Conservation (phyloP, 2,113 vertebrate genomes). For the Girardinichthys multiradiatus region DNA sequence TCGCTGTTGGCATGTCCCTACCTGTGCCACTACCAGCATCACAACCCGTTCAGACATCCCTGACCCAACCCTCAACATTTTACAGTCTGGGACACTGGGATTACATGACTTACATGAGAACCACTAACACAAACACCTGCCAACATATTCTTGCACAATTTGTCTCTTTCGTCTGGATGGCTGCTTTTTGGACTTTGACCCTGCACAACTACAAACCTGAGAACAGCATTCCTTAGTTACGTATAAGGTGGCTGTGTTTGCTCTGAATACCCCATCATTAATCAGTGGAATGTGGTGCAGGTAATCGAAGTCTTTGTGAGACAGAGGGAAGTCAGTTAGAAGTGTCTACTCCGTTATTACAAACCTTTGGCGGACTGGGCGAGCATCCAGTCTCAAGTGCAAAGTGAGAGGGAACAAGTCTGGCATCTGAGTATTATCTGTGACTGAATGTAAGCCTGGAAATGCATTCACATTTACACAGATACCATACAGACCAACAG, state of each 20-base stretch:
- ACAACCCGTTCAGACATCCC: constrained; percentile 65
- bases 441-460: neutral
- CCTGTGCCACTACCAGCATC: constrained; percentile 59
- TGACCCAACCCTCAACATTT: neutral
- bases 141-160: neutral
- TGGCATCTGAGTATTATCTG: constrained; percentile 33
- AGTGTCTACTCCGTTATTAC: constrained; percentile 24
- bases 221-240: constrained; percentile 68
- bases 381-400: constrained; percentile 15
- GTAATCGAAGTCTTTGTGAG: constrained; percentile 21
- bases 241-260: constrained; percentile 44
- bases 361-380: constrained; percentile 31
- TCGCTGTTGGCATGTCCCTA: constrained; percentile 54
- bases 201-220: constrained; percentile 9
- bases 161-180: constrained; percentile 10
- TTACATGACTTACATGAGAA: neutral
- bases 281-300: constrained; percentile 61
- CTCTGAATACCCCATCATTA: constrained; percentile 54
- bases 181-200: constrained; percentile 52
- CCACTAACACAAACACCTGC: neutral
- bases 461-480: neutral
- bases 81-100: neutral
- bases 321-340: constrained; percentile 11
- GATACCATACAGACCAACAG: constrained; percentile 1
- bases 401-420: constrained; percentile 26